phyloP scores from a whole-genome alignment of 2,113 vertebrate species.

The Aix galericulata region DNA sequence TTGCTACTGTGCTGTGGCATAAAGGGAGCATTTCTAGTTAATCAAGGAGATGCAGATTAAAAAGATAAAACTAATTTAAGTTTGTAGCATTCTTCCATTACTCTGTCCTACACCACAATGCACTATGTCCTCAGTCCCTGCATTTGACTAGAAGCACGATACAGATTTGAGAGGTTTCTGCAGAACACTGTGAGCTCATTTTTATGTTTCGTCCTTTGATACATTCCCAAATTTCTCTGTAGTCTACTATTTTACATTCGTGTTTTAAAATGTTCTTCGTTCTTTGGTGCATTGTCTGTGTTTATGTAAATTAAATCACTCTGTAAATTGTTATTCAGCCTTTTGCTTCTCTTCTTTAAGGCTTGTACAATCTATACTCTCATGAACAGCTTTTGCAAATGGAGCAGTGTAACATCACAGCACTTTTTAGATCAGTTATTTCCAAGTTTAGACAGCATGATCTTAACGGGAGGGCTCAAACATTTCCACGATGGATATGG shows the following conservation, averaged over 20 bases:
- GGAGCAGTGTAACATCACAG: neutral
- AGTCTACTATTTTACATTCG: neutral
- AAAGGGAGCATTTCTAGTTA: neutral
- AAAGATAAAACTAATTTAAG: neutral
- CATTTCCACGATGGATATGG: neutral
- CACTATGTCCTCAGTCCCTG: neutral
- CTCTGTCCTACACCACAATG: neutral
- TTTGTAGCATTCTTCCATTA: neutral
- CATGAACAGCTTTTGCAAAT: neutral
- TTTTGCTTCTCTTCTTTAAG: neutral
- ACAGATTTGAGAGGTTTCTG: neutral
- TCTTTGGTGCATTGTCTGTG: neutral
- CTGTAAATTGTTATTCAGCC: neutral
- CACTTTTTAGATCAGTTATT: neutral
- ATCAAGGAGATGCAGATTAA: neutral
- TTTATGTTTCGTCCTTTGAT: neutral
- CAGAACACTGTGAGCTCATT: neutral
- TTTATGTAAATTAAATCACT: neutral
- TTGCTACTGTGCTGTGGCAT: neutral
- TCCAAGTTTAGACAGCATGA: neutral
- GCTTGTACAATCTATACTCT: neutral
- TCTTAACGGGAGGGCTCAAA: neutral
- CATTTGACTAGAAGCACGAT: neutral
- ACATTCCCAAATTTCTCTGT: neutral
- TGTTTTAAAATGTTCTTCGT: neutral